A percentile compares a stretch with the other conserved stretches of the same genome.
Evolutionary conservation across 2,113 vertebrate genomes (phyloP).

Genomic region (Ranitomeya imitator): DNA sequence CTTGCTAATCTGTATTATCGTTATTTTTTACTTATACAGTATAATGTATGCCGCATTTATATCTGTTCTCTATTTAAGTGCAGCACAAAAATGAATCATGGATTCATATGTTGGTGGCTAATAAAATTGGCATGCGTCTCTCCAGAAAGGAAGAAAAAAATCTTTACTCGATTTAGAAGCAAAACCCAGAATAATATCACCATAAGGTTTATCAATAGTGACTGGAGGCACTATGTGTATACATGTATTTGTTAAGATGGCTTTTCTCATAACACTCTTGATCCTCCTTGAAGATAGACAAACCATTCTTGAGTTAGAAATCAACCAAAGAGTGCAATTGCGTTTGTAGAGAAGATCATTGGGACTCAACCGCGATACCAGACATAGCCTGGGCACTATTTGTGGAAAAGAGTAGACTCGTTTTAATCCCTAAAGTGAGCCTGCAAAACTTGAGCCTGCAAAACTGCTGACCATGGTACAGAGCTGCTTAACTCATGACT

Average conservation of each 20-base stretch:
- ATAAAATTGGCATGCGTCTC: background rate
- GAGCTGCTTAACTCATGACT: no score
- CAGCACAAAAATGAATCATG: slow-evolving; percentile 6
- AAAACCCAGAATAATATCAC: background rate
- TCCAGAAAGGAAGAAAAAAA: background rate
- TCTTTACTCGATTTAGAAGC: background rate
- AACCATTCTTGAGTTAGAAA: background rate
- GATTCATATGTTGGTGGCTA: background rate
- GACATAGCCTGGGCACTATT: no score
- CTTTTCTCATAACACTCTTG: background rate
- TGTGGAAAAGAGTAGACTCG: no score
- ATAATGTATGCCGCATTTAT: background rate
- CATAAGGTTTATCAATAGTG: background rate
- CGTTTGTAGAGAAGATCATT: no score
- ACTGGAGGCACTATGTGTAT: background rate
- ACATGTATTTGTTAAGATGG: background rate
- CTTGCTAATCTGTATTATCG: background rate
- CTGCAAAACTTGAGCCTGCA: no score
- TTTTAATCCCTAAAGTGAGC: no score
- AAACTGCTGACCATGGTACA: no score
- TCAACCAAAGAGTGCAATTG: no score
- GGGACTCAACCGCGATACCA: no score
- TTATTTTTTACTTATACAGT: background rate
- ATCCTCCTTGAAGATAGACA: background rate
- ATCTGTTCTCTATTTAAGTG: background rate